Percentiles rank a stretch among this genome's conserved stretches.
Evolutionary conservation across 1,140 invertebrate species (phyloP).

Genomic region (Hyles euphorbiae): DNA sequence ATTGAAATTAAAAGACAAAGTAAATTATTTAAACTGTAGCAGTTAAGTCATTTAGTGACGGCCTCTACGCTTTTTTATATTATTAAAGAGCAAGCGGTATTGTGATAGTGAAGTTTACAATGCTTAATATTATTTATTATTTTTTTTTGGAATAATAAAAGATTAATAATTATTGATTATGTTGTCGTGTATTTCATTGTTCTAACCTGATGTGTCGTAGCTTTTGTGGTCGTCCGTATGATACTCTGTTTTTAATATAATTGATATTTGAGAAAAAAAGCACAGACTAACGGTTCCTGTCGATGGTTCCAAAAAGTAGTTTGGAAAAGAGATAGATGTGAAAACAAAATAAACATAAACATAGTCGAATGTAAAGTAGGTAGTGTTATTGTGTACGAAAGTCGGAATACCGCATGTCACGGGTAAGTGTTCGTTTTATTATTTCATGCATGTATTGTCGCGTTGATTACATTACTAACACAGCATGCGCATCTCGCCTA

Average conservation of each 20-base stretch:
- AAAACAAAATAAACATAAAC: too few species aligned
- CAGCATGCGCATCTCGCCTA: slow-evolving; percentile 4
- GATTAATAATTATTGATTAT: slow-evolving; percentile 55
- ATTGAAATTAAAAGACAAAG: background rate
- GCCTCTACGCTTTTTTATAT: slow-evolving; percentile 32
- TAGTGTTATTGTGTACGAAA: slow-evolving; percentile 3
- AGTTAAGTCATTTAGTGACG: slow-evolving; percentile 35
- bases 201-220: slow-evolving; percentile 41
- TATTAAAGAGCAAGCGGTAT: slow-evolving; percentile 47
- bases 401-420: slow-evolving; percentile 10
- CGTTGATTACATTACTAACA: slow-evolving; percentile 2
- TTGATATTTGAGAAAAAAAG: too few species aligned
- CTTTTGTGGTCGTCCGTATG: background rate
- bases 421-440: slow-evolving; percentile 16
- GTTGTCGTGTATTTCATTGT: slow-evolving; percentile 64
- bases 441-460: slow-evolving; percentile 9
- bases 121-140: slow-evolving; percentile 57
- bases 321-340: too few species aligned
- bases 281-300: too few species aligned
- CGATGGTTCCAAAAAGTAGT: too few species aligned
- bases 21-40: slow-evolving; percentile 7
- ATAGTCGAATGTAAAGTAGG: too few species aligned
- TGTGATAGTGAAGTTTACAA: slow-evolving; percentile 68
- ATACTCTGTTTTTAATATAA: too few species aligned
- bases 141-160: slow-evolving; percentile 65